These are phyloP conservation scores for Apodemia hepburni DNA, from an alignment of 2,888 invertebrate genomes.

Conservation along the genomic window DNA sequence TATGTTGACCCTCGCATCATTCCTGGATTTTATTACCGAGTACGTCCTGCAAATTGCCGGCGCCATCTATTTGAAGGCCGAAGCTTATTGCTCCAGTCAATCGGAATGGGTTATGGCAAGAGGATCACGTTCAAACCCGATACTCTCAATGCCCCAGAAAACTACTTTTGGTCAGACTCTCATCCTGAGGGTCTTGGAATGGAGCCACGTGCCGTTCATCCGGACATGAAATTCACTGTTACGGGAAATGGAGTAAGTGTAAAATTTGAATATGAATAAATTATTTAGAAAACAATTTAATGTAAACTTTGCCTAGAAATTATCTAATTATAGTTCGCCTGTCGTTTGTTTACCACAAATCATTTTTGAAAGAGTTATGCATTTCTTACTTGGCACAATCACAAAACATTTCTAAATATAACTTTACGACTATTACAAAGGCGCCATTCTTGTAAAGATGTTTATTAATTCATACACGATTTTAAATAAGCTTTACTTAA, in stretches of 20 bases:
- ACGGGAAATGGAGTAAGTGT: constrained; percentile 78
- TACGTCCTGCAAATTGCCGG: constrained; percentile 83
- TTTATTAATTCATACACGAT: not conserved
- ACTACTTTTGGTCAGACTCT: constrained; percentile 90
- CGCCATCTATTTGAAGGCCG: constrained; percentile 84
- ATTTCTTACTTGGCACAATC: constrained; percentile 17
- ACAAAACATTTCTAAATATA: constrained; percentile 21
- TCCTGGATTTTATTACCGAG: constrained; percentile 86
- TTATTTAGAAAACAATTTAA: constrained; percentile 15
- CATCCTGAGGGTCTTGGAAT: constrained; percentile 86
- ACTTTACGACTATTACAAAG: not conserved
- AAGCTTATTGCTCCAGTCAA: constrained; percentile 80
- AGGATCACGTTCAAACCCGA: constrained; percentile 86
- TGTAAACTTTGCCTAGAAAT: constrained; percentile 19
- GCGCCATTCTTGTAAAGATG: not conserved
- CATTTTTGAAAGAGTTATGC: constrained; percentile 10
- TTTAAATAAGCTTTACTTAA: not conserved
- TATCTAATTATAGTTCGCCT: not conserved
- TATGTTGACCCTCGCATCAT: constrained; percentile 86
- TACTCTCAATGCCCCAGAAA: constrained; percentile 78
- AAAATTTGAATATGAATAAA: constrained; percentile 8
- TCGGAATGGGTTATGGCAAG: constrained; percentile 89
- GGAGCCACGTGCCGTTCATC: constrained; percentile 83
- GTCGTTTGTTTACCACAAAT: constrained; percentile 17
- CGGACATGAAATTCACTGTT: constrained; percentile 83